phyloP scores from a whole-genome alignment of 2,797 vertebrate genomes.

The Darevskia mixta region DNA sequence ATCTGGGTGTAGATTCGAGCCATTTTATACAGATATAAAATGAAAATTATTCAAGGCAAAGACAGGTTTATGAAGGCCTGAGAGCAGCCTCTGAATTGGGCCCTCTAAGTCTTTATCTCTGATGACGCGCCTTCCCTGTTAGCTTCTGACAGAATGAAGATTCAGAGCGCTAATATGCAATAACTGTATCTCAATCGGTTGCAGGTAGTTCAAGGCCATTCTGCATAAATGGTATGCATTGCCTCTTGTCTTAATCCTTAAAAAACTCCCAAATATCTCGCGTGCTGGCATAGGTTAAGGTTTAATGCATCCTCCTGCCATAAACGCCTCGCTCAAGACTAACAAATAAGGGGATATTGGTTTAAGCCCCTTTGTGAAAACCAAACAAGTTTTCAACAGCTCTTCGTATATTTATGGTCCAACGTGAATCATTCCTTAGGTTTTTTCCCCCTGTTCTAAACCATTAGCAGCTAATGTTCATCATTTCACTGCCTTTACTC shows the following conservation, averaged over 20 bases:
- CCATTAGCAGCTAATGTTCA: constrained; percentile 67
- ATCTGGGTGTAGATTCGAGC: constrained; percentile 66
- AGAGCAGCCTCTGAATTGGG: not conserved
- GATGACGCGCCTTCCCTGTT: constrained; percentile 48
- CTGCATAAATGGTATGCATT: constrained; percentile 63
- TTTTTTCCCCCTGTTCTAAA: constrained; percentile 64
- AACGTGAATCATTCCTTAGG: constrained; percentile 77
- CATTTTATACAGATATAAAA: constrained; percentile 49
- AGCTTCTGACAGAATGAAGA: constrained; percentile 71
- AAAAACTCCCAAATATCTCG: constrained; percentile 69
- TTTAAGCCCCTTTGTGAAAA: constrained; percentile 81
- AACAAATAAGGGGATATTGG: constrained; percentile 82
- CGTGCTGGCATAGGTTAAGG: constrained; percentile 75
- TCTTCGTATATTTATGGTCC: constrained; percentile 78
- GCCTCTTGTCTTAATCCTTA: constrained; percentile 78
- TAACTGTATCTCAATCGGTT: constrained; percentile 79
- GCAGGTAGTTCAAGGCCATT: constrained; percentile 78
- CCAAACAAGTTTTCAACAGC: constrained; percentile 82
- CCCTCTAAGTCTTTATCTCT: constrained; percentile 73
- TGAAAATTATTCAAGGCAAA: constrained; percentile 61
- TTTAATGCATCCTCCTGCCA: constrained; percentile 78
- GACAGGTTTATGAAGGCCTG: constrained; percentile 64
- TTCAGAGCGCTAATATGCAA: constrained; percentile 71
- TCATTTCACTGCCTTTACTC: constrained; percentile 68
- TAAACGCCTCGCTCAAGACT: constrained; percentile 80